phyloP scores from a whole-genome alignment of 2,888 invertebrate genomes.

The Limenitis camilla region DNA sequence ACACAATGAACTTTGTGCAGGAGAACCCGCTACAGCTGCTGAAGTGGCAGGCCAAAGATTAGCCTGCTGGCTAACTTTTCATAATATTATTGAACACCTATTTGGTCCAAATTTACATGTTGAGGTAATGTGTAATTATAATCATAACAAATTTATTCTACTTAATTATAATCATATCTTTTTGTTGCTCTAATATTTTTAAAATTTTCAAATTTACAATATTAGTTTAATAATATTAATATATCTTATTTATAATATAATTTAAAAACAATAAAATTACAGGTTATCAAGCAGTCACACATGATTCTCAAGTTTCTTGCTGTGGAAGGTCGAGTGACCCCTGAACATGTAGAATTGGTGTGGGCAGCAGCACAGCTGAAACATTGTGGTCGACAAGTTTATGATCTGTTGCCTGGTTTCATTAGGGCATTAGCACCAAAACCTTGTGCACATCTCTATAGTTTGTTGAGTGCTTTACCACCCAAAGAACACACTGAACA shows the following conservation, averaged over 20 bases:
- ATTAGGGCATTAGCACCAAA: slow-evolving; percentile 92
- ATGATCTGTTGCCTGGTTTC: slow-evolving; percentile 90
- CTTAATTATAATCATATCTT: background rate
- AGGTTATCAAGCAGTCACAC: slow-evolving; percentile 96
- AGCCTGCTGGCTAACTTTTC: slow-evolving; percentile 90
- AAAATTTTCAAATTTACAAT: background rate
- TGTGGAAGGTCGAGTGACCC: slow-evolving; percentile 91
- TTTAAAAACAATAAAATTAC: slow-evolving; percentile 24
- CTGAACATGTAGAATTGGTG: slow-evolving; percentile 92
- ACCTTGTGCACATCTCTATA: slow-evolving; percentile 91
- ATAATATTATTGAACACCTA: slow-evolving; percentile 93
- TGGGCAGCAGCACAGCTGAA: slow-evolving; percentile 97
- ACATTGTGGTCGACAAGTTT: slow-evolving; percentile 95
- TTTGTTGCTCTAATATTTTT: background rate
- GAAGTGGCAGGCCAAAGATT: slow-evolving; percentile 89
- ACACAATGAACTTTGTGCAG: slow-evolving; percentile 92
- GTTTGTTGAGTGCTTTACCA: slow-evolving; percentile 88
- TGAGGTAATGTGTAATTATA: slow-evolving; percentile 74
- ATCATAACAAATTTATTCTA: background rate
- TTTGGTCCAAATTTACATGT: slow-evolving; percentile 98
- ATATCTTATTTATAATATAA: background rate
- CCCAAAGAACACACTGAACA: slow-evolving; percentile 95
- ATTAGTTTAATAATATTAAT: background rate
- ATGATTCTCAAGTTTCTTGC: slow-evolving; percentile 94
- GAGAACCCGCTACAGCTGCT: slow-evolving; percentile 88